Conservation (phyloP, 2,797 vertebrate genomes). For the Alauda arvensis region DNA sequence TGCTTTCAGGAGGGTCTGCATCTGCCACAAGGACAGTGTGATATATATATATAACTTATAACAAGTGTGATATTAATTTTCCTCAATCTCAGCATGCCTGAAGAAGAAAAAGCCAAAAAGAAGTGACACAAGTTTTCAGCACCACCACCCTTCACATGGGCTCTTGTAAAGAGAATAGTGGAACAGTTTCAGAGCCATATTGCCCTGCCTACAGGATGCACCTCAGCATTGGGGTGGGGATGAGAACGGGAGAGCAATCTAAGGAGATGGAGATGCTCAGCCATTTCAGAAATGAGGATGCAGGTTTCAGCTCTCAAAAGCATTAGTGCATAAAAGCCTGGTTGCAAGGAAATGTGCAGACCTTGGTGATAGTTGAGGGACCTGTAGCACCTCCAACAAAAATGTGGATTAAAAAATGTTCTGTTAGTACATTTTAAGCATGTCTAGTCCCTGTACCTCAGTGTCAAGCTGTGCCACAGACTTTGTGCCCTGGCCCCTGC, state of each 20-base stretch:
- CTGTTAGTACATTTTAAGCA: background rate
- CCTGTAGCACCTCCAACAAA: background rate
- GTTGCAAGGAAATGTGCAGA: background rate
- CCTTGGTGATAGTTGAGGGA: background rate
- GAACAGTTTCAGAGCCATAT: background rate
- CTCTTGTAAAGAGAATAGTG: background rate
- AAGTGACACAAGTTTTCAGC: background rate
- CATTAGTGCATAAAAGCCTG: too few relatives aligned
- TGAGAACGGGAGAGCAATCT: background rate
- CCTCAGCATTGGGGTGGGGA: accelerated
- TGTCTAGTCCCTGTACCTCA: background rate
- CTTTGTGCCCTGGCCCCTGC: background rate
- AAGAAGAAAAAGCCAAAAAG: background rate
- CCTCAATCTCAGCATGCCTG: background rate
- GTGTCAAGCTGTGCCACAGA: background rate
- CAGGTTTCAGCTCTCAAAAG: background rate
- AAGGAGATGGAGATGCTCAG: background rate
- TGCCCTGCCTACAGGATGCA: background rate
- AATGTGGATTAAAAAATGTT: background rate
- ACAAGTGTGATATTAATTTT: conserved; percentile 2
- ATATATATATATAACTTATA: too few relatives aligned
- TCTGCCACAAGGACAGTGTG: background rate
- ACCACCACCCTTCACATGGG: background rate
- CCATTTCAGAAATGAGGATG: background rate
- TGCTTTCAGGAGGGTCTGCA: background rate